These are phyloP conservation scores for Platalea minor DNA, from an alignment of 2,797 vertebrate genomes.

Conservation along the genomic window DNA sequence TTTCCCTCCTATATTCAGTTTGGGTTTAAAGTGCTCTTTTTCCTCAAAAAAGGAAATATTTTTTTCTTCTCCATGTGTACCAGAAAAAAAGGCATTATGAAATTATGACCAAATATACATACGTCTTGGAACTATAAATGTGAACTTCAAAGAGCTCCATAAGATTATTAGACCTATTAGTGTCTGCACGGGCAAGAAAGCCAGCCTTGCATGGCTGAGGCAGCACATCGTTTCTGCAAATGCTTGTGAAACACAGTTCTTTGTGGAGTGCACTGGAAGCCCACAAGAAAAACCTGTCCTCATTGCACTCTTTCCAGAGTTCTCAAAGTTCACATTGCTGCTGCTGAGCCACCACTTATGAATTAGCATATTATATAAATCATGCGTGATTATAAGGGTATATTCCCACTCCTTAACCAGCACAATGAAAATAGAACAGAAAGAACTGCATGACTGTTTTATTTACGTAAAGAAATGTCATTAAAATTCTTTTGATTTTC, in stretches of 20 bases:
- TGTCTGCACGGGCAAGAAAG: background rate
- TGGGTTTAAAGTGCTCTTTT: background rate
- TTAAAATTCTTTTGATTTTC: conserved; percentile 72
- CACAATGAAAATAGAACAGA: conserved; percentile 66
- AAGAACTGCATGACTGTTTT: conserved; percentile 60
- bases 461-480: conserved; percentile 66
- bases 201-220: background rate
- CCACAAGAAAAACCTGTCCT: background rate
- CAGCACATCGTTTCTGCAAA: background rate
- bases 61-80: background rate
- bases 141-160: background rate
- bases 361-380: conserved; percentile 71
- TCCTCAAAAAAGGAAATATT: background rate
- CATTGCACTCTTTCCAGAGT: conserved; percentile 21
- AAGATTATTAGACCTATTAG: background rate
- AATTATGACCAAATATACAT: background rate
- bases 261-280: background rate
- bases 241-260: background rate
- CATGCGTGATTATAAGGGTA: conserved; percentile 26
- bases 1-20: background rate
- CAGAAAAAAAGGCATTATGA: background rate
- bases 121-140: background rate
- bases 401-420: conserved; percentile 57
- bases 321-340: conserved; percentile 47
- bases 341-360: conserved; percentile 18